Percentiles rank a stretch among this genome's conserved stretches.
phyloP scores from a whole-genome alignment of 2,797 vertebrate genomes.

The Mallotus villosus region DNA sequence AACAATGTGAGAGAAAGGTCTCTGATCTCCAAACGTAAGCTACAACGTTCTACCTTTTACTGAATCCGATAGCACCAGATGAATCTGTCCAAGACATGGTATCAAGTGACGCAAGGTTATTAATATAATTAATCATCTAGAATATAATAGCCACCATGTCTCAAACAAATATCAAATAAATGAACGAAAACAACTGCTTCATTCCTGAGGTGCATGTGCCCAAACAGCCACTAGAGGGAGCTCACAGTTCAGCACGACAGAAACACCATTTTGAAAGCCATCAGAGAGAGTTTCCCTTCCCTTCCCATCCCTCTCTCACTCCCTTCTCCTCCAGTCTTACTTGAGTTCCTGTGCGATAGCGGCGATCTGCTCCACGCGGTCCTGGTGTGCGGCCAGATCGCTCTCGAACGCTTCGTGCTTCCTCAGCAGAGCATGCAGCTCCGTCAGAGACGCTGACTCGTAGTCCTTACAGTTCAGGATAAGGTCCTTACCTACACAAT shows the following conservation, averaged over 20 bases:
- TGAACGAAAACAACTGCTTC: background rate
- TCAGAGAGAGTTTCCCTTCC: background rate
- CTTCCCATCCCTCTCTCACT: background rate
- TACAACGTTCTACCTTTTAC: background rate
- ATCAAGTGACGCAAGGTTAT: background rate
- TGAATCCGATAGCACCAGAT: background rate
- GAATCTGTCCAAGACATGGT: background rate
- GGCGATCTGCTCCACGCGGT: conserved; percentile 88
- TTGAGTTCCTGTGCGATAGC: conserved; percentile 91
- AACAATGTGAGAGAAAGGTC: conserved; percentile 15
- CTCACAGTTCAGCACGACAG: background rate
- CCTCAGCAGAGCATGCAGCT: conserved; percentile 82
- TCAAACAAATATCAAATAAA: no score
- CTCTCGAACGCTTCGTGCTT: conserved; percentile 88
- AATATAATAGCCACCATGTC: background rate
- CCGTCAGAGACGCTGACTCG: conserved; percentile 78
- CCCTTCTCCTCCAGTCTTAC: conserved; percentile 61
- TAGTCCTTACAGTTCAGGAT: conserved; percentile 82
- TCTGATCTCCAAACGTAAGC: background rate
- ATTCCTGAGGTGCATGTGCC: background rate
- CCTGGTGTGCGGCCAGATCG: conserved; percentile 87
- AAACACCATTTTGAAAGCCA: background rate
- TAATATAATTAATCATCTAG: background rate
- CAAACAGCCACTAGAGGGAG: conserved; percentile 14
- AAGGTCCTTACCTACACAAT: conserved; percentile 80